phyloP scores from a whole-genome alignment of 2,888 invertebrate genomes.

The Rhorus exstirpatorius region DNA sequence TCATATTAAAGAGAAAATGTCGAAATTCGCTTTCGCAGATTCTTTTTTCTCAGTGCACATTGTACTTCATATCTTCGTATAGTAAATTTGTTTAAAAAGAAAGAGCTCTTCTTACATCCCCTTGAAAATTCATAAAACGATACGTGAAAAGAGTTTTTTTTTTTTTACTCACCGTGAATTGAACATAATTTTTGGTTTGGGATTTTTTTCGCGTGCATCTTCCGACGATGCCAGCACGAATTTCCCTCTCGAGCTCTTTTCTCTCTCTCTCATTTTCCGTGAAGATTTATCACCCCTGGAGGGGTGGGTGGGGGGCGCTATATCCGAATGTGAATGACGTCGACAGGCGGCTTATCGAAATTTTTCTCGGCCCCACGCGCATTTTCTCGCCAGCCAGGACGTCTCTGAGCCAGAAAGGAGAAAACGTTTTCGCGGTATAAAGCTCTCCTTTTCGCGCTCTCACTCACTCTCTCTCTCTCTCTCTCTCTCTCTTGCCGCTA shows the following conservation, averaged over 20 bases:
- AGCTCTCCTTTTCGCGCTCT: background rate
- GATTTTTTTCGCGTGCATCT: constrained; percentile 35
- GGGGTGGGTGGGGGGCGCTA: too few species aligned
- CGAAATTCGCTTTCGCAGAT: background rate
- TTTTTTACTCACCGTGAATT: constrained; percentile 47
- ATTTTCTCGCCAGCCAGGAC: constrained; percentile 39
- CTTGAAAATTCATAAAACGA: background rate
- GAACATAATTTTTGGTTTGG: constrained; percentile 70
- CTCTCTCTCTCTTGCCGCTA: too few species aligned
- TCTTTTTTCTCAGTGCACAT: background rate
- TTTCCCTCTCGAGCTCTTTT: constrained; percentile 16
- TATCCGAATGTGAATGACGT: constrained; percentile 69
- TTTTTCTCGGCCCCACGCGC: constrained; percentile 40
- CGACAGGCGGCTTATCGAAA: constrained; percentile 68
- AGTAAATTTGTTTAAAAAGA: too few species aligned
- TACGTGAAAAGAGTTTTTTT: background rate
- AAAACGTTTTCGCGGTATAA: constrained; percentile 33
- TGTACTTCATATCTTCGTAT: background rate
- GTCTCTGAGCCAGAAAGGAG: constrained; percentile 43
- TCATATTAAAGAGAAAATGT: background rate
- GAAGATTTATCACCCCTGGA: constrained; percentile 53
- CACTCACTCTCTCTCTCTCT: constrained; percentile 17
- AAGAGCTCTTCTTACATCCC: too few species aligned
- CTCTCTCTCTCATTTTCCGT: constrained; percentile 37
- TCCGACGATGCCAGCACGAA: constrained; percentile 41